Conservation (phyloP, 2,797 vertebrate genomes). For the Meda fulgida region DNA sequence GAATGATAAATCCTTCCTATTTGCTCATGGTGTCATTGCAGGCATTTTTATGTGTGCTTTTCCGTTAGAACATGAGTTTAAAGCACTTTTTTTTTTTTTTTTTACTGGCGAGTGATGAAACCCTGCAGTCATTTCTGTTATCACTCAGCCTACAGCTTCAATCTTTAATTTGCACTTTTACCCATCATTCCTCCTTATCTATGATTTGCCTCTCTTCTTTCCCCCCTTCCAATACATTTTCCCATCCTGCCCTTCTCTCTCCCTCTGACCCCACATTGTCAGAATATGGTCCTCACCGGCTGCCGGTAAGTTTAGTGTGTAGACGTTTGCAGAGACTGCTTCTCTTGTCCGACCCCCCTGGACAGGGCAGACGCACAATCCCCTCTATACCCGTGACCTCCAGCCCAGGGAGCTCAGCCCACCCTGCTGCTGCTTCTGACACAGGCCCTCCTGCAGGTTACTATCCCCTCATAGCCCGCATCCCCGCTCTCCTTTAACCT, state of each 20-base stretch:
- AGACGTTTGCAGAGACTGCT: conserved; percentile 96
- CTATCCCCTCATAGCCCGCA: conserved; percentile 60
- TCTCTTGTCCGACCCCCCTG: conserved; percentile 91
- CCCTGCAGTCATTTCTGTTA: neutral
- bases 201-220: conserved; percentile 49
- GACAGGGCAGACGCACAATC: conserved; percentile 81
- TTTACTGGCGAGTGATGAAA: neutral
- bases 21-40: neutral
- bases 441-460: conserved; percentile 85
- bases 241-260: conserved; percentile 63
- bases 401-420: conserved; percentile 76
- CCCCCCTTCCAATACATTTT: neutral
- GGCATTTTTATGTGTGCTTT: neutral
- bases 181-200: conserved; percentile 39
- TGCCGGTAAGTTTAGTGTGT: conserved; percentile 96
- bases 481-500: conserved; percentile 39
- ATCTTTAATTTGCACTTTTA: conserved; percentile 39
- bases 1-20: neutral
- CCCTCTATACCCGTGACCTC: conserved; percentile 70
- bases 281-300: conserved; percentile 91
- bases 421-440: conserved; percentile 68
- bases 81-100: neutral
- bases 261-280: conserved; percentile 75
- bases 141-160: conserved; percentile 22
- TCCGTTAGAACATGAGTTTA: conserved; percentile 9